Evolutionary conservation across 2,113 vertebrate genomes (phyloP), one percentile per base, ranked within the genome.

Genomic region (Caranx ignobilis): DNA sequence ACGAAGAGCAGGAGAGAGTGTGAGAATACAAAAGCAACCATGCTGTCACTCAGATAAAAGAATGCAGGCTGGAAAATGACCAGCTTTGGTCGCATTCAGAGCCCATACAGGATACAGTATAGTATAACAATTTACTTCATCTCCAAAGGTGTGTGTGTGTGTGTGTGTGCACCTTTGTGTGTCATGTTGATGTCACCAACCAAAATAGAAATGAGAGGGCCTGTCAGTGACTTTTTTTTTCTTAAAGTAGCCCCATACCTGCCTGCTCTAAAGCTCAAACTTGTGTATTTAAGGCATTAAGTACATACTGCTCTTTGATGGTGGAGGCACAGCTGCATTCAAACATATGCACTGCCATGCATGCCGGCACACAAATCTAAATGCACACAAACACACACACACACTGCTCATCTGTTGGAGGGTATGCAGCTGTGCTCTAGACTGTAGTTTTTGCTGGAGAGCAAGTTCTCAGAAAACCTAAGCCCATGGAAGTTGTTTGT

Each of bases 251-350:
- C 66, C 85, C 6, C 34, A 85, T 79, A 78, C 3, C 61, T 66
- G 18, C 69, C 74, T 86, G 67, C 70, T 79, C 26, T 21, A 81
- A 84, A 83, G 81, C 52, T 77, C 55, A 69, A 83, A 69, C 57
- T 37, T 71, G 47, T 48, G 47, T 82, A 66, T 82, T 69, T 78
- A 48, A 62, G 73, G 71, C 71, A 69, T 78, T 60, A 72, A 54
- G 43, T 56, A 45, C 54, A 74, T 39, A 34, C 16, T 65, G 35
- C 32, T 73, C 69, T 86, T 83, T 85, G 84, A 88, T 82, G 77
- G 68, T 60, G 59, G 67, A 84, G 78, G 60, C 52, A 62, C 77
- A 89, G 76, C 69, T 87, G 86, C 64, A 85, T 45, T 26, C 64
- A 75, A 86, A 87, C 75, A 74, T 73, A 64, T 85, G 79, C 78